Base-by-base conservation (phyloP, 2,113 vertebrate species). In the Struthidea cinerea region DNA sequence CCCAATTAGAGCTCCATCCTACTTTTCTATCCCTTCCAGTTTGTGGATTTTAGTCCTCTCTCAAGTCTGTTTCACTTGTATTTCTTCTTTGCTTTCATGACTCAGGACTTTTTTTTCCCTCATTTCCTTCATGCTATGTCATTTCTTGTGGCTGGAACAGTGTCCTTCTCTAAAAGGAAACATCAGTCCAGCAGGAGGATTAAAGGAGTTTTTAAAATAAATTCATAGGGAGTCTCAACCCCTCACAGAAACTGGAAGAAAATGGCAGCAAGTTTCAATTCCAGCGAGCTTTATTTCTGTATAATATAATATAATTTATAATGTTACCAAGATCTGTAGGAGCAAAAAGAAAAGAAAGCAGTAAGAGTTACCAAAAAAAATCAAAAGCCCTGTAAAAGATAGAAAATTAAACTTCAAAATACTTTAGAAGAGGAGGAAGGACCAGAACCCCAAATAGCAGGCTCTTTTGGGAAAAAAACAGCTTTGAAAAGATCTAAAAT, bases 1-100 rank as follows among this genome's bases (percentile, higher is more conserved):
- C 96, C 93, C 84, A 93, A 80, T 96, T 96, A 96, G 22, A 83
- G 32, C 39, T 83, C 50, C 78, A 84, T 93, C 55, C 70, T 75
- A 71, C 74, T 89, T 89, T 81, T 71, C 57, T 89, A 13, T 79
- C 41, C 21, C 53, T 89, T 90, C 60, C 32, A 57, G 44, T 79
- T 69, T 68, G 57, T 56, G 56, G 37, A 85, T 67, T 80, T 93
- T 37, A 67, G 47, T 90, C 35, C 46, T 90, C 49, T 67, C 65
- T 85, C 73, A 60, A 24, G 81, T 91, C 42, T 80, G 3, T 87
- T 85, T 88, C 56, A 27, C 49, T 77, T 89, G 35, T 68, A 47
- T 91, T 87, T 89, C 75, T 83, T 55, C 52, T 92, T 95, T 81
- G 39, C 92, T 94, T 86, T 95, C 82, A 44, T 90, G 92, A 96